These are phyloP conservation scores for Aegithalos caudatus DNA, from an alignment of 2,113 vertebrate genomes.

Conservation along the genomic window DNA sequence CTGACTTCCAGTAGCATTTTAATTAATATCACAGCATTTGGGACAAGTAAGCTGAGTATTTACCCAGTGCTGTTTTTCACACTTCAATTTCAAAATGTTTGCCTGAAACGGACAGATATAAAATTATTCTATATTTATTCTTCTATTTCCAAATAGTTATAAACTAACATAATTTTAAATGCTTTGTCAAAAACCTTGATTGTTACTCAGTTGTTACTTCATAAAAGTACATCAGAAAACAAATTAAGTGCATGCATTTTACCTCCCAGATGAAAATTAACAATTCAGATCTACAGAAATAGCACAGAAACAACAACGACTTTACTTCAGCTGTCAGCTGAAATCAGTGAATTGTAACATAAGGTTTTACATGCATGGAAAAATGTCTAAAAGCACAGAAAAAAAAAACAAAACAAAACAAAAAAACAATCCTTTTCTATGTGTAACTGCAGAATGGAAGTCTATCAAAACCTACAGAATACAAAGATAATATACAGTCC, in stretches of 20 bases:
- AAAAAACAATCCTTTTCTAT: not conserved
- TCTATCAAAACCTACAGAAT: not conserved
- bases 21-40: not conserved
- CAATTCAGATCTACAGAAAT: not conserved
- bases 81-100: not conserved
- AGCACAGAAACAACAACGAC: not conserved
- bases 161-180: not conserved
- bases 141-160: not conserved
- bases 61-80: not conserved
- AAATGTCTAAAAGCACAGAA: not conserved
- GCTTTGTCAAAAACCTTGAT: not conserved
- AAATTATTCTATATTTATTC: not conserved
- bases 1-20: conserved; percentile 23
- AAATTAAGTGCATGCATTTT: not conserved
- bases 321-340: not conserved
- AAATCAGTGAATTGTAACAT: conserved; percentile 24
- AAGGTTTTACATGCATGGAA: not conserved
- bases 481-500: not conserved
- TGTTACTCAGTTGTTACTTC: not conserved
- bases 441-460: not conserved
- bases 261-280: not conserved
- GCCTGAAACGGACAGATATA: not conserved
- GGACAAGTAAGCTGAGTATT: not conserved
- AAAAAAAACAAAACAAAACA: no score
- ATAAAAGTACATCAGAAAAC: not conserved